These are phyloP conservation scores for Caenorhabditis inopinata DNA, from an alignment of 1,140 invertebrate species.

Conservation along the genomic window DNA sequence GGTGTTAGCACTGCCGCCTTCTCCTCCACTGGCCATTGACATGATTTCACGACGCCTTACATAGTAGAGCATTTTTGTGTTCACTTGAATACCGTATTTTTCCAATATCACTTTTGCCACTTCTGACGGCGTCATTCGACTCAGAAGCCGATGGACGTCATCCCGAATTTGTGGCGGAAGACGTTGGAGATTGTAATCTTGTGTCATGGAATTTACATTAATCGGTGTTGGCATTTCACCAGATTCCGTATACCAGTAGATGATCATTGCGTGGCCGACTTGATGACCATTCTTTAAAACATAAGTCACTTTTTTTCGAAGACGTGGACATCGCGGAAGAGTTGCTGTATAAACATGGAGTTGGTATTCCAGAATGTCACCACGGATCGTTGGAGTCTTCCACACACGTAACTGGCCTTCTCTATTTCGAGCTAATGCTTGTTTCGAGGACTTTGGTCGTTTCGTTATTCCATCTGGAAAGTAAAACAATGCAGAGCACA, in stretches of 20 bases:
- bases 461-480: constrained; percentile 3
- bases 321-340: constrained; percentile 40
- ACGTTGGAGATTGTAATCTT: constrained; percentile 23
- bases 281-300: constrained; percentile 30
- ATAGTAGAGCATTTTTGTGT: neutral
- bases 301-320: constrained; percentile 32
- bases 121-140: neutral
- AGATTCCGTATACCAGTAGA: constrained; percentile 33
- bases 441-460: neutral
- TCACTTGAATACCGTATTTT: neutral
- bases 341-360: constrained; percentile 34
- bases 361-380: neutral
- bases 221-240: constrained; percentile 33
- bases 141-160: constrained; percentile 11
- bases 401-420: neutral
- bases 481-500: neutral
- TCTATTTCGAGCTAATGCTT: neutral
- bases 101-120: neutral
- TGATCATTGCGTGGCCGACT: constrained; percentile 32
- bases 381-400: neutral
- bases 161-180: constrained; percentile 28
- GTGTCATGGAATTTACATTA: neutral
- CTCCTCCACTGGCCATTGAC: neutral
- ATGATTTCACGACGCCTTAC: neutral
- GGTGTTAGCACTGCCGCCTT: neutral